phyloP scores from a whole-genome alignment of 2,113 vertebrate species.

The Cranoglanis bouderius region DNA sequence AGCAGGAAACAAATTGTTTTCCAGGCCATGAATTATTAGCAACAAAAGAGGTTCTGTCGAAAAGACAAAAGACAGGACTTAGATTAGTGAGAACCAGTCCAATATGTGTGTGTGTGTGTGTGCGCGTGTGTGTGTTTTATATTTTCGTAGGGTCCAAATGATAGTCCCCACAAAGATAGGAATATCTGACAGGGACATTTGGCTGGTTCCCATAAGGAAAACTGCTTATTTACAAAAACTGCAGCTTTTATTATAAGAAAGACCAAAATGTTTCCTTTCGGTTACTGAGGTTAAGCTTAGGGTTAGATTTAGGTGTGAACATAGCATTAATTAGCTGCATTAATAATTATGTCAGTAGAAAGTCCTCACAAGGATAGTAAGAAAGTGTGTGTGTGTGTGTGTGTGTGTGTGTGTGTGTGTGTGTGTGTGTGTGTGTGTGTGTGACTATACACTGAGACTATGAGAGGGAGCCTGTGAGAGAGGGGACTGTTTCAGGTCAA shows the following conservation, averaged over 20 bases:
- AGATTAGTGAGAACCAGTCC: slow-evolving; percentile 52
- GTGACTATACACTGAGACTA: not conserved
- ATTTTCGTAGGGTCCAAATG: not conserved
- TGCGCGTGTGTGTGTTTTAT: not conserved
- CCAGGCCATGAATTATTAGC: slow-evolving; percentile 54
- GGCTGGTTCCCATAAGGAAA: not conserved
- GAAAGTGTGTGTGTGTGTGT: not conserved
- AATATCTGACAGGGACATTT: not conserved
- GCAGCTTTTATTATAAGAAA: not conserved
- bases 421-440: slow-evolving; percentile 24
- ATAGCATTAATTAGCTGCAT: not conserved
- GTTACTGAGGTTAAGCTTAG: not conserved
- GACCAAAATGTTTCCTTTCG: not conserved
- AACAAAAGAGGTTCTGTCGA: slow-evolving; percentile 67
- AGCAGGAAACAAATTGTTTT: slow-evolving; percentile 55
- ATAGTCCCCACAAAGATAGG: not conserved
- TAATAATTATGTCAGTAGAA: not conserved
- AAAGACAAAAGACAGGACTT: slow-evolving; percentile 63
- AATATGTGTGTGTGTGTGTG: not conserved
- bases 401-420: slow-evolving; percentile 34
- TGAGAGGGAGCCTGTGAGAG: slow-evolving; percentile 7
- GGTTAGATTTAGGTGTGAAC: not conserved
- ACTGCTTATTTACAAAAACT: not conserved
- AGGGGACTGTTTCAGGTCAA: slow-evolving; percentile 55
- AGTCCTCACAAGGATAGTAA: not conserved